Base-by-base conservation (phyloP, 92 coral and sea anemone species). In the Epizoanthus stellaris region DNA sequence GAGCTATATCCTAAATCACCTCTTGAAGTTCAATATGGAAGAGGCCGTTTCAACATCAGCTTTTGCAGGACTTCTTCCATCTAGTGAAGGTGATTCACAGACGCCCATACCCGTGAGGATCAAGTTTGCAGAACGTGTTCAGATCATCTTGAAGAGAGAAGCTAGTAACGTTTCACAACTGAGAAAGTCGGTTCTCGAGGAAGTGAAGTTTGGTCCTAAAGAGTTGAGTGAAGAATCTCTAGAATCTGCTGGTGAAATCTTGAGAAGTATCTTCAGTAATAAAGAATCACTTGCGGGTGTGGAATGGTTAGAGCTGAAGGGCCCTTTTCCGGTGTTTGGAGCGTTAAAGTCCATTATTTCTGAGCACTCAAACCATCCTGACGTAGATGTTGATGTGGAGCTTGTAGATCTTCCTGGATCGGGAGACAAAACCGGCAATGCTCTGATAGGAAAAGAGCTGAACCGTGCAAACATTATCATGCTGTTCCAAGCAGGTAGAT, bases 21-120 rank as follows among this genome's bases (percentile, higher is more conserved):
- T 90, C n/a, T 39, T 90, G 53, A 86, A 76, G 12, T 70, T 56
- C 79, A 75, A 76, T 16, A 45, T 86, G 70, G 70, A 66, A 23
- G 38, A 10, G 4, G 7, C 10, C 10, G 54, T 49, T 49, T 49
- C 54, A 49, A 7, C 54, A 49, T 6, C 58, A 7, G 70, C 14
- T 17, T 34, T 57, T 10, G 6, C 62, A 30, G 2, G 10, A n/a
- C 92, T 88, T 64, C 85, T 89, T 25, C 92, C 92, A 36, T 89
- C 90, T 15, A 82, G 84, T 3, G 3, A 0, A 13, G 92, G 87
- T 45, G 87, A 38, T 0, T 80, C 87, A 49, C 88, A 89, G 65
- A 89, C 92, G 23, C 90, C 90, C 39, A 30, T 89, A 39, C 92
- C 92, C 36, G 79, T 89, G 2, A 80, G 68, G 79, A 69, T 89